Conservation (phyloP, 1,140 invertebrate species). For the Euglossa dilemma region DNA sequence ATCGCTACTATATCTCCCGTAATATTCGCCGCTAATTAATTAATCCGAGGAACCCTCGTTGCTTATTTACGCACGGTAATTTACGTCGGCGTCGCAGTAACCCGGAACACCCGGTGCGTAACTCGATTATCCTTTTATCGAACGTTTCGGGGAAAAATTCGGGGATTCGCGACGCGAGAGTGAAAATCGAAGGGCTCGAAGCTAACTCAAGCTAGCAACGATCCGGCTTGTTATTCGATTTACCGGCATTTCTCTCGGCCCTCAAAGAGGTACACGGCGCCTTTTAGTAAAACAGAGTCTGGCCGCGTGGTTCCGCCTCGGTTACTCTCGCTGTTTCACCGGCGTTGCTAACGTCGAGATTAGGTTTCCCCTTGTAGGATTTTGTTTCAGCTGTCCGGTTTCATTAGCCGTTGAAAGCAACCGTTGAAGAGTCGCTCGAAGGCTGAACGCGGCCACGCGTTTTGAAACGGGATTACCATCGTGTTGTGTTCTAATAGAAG, state of each 20-base stretch:
- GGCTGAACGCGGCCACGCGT: background rate
- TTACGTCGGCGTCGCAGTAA: too few species aligned
- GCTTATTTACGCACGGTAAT: slow-evolving; percentile 20
- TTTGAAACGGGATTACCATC: slow-evolving; percentile 23
- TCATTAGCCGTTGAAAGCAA: slow-evolving; percentile 17
- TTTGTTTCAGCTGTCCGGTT: slow-evolving; percentile 38
- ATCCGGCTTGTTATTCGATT: slow-evolving; percentile 51
- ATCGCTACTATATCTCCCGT: background rate
- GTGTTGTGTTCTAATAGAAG: slow-evolving; percentile 35
- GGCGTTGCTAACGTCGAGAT: background rate
- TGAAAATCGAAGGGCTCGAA: background rate
- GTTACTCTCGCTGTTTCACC: background rate
- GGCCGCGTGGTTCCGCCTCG: background rate
- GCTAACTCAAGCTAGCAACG: too few species aligned
- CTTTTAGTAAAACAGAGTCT: background rate
- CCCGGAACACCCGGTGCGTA: too few species aligned
- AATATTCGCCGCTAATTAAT: slow-evolving; percentile 27
- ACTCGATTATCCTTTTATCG: background rate
- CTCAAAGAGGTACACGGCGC: slow-evolving; percentile 42
- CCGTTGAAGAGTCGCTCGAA: slow-evolving; percentile 2
- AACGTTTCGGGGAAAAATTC: slow-evolving; percentile 23
- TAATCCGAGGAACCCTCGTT: slow-evolving; percentile 10
- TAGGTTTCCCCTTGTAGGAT: slow-evolving; percentile 9
- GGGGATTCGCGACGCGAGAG: background rate
- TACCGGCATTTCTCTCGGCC: slow-evolving; percentile 23